Conservation (phyloP, 1,140 invertebrate species). For the Maconellicoccus hirsutus region DNA sequence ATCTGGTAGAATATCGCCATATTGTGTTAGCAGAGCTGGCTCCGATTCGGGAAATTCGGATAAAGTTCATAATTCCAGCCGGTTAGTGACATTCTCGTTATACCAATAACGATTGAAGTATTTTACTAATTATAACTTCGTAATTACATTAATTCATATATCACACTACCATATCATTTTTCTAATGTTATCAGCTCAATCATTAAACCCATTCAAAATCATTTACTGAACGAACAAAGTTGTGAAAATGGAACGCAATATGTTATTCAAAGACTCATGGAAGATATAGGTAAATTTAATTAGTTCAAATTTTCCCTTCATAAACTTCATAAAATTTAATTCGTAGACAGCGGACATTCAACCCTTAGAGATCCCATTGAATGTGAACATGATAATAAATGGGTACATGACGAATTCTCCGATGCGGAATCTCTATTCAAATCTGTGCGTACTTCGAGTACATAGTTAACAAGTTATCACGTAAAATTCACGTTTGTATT, state of each 20-base stretch:
- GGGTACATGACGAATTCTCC: neutral
- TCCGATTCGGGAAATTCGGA: constrained; percentile 26
- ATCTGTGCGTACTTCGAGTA: neutral
- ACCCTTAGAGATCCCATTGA: constrained; percentile 35
- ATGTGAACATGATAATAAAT: constrained; percentile 27
- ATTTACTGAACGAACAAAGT: constrained; percentile 12
- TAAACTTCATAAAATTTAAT: neutral
- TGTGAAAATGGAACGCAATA: constrained; percentile 27
- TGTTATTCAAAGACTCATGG: constrained; percentile 34
- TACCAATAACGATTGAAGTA: too few species aligned
- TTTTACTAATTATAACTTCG: too few species aligned
- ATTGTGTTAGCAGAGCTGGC: constrained; percentile 26
- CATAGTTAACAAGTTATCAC: too few species aligned
- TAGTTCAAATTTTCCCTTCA: neutral
- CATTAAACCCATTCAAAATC: constrained; percentile 20
- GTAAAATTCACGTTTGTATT: too few species aligned
- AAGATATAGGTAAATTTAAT: constrained; percentile 35
- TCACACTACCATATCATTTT: too few species aligned
- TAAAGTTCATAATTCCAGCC: neutral
- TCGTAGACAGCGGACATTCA: constrained; percentile 38
- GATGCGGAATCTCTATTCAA: constrained; percentile 11
- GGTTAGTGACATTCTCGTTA: neutral
- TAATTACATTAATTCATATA: too few species aligned
- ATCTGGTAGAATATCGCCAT: constrained; percentile 26
- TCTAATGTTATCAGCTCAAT: neutral